A percentile compares a stretch with the other conserved stretches of the same genome.
Conservation (phyloP, 1,140 invertebrate species). For the Penaeus indicus region DNA sequence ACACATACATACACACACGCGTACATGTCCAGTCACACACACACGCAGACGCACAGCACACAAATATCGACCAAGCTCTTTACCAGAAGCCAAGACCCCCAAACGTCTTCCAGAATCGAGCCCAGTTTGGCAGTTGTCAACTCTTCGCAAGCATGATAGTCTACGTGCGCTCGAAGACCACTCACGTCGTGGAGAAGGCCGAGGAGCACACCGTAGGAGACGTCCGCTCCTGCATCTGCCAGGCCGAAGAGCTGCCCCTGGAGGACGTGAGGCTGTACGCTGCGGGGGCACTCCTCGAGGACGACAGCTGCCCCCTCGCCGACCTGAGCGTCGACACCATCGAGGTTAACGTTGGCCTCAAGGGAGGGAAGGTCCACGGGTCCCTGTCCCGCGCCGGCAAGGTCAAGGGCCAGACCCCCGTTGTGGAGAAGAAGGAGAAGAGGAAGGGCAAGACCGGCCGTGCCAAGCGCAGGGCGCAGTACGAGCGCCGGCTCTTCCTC, state of each 20-base stretch:
- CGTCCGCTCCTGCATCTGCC: constrained; percentile 43
- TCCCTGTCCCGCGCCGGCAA: constrained; percentile 99
- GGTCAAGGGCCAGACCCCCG: constrained; percentile 99
- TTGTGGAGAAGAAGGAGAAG: constrained; percentile 99
- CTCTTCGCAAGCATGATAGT: constrained; percentile 74
- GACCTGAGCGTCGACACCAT: constrained; percentile 78
- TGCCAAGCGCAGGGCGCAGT: constrained; percentile 97
- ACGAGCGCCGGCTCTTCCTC: constrained; percentile 98
- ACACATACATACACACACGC: no score
- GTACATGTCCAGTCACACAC: no score
- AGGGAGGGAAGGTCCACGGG: constrained; percentile 96
- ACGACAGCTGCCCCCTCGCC: constrained; percentile 77
- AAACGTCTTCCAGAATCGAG: no score
- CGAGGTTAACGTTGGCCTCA: constrained; percentile 84
- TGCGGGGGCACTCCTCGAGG: constrained; percentile 80
- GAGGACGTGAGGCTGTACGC: constrained; percentile 80
- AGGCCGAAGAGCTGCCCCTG: constrained; percentile 73
- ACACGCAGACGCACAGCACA: no score
- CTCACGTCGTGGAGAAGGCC: constrained; percentile 76
- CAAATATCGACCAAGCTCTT: no score
- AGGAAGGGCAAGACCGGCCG: constrained; percentile 99
- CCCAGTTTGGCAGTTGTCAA: no score
- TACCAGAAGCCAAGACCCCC: no score
- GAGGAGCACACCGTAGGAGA: constrained; percentile 74
- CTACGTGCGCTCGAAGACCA: constrained; percentile 75